Base-by-base conservation (phyloP, 1,140 invertebrate genomes). In the Drosophila busckii region DNA sequence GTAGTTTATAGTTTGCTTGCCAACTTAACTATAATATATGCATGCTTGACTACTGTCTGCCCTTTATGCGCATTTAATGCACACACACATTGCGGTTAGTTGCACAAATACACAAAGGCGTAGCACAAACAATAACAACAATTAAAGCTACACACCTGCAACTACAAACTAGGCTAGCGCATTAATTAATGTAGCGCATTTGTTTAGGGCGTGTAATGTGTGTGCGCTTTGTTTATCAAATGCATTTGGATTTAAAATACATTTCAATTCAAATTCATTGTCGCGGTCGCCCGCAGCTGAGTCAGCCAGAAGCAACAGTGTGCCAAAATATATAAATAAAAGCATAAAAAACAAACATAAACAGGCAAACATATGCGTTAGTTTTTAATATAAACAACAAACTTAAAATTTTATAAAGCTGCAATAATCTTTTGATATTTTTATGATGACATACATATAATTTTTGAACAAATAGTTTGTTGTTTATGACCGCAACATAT, bases 241-340 rank as follows among this genome's bases (percentile, higher is more conserved):
- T 66, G 71, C 70, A 70, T 53, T 75, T 48, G n/a, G n/a, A n/a
- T n/a, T n/a, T n/a, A n/a, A n/a, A n/a, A n/a, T n/a, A n/a, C 26
- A 15, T 31, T 64, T 63, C 12, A 34, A 58, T 52, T 46, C 34
- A 16, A 32, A 71, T 78, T 78, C 66, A 63, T 41, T 67, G 67
- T 68, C 73, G 56, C 52, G 70, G 41, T 53, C 71, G 52, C 31
- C 34, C 38, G 48, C 55, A 63, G 20, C 29, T 75, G 70, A 75
- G 52, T 75, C 75, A 78, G 12, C 16, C 17, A 26, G 34, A 48
- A 12, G 15, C 12, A 60, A 32, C 10, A 37, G 25, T 53, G 54
- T 65, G 73, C 70, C 70, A 76, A 76, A 53, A 58, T 38, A 23
- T 7, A 19, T 10, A 32, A 4, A 26, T 2, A 55, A 48, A 12